phyloP scores from a whole-genome alignment of 2,113 vertebrate species.

The Conger conger region DNA sequence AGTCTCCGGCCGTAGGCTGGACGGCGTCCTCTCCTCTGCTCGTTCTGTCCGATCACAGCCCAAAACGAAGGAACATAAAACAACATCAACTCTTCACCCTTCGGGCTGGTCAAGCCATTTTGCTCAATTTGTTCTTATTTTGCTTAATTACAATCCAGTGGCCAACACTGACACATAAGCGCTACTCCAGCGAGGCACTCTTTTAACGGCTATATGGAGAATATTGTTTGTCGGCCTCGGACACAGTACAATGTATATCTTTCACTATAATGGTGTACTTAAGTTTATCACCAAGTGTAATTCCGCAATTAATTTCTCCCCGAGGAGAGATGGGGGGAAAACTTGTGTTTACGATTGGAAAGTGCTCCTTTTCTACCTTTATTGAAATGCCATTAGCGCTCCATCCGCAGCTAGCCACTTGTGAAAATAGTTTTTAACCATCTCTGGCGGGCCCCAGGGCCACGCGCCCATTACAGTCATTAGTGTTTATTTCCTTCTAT shows the following conservation, averaged over 20 bases:
- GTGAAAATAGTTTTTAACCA: constrained; percentile 5
- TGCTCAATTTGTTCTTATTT: neutral
- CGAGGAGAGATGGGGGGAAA: neutral
- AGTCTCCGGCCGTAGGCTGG: neutral
- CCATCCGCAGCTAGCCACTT: constrained; percentile 3
- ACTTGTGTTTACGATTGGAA: neutral
- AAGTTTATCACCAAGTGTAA: constrained; percentile 5
- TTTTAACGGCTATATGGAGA: neutral
- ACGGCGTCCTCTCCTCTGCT: too few relatives aligned
- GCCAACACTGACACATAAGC: neutral
- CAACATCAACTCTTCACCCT: neutral
- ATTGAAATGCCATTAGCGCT: neutral
- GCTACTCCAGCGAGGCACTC: neutral
- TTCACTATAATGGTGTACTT: neutral
- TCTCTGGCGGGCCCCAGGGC: neutral
- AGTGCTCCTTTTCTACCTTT: neutral
- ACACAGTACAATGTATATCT: neutral
- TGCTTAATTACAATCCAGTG: neutral
- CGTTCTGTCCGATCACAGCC: neutral
- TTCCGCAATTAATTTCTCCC: neutral
- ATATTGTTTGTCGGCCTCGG: neutral
- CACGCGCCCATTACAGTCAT: neutral
- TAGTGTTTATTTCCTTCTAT: constrained; percentile 7
- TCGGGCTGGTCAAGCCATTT: neutral
- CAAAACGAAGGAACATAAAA: neutral